These are phyloP conservation scores for Scaptodrosophila latifasciaeformis DNA, from an alignment of 2,888 invertebrate species.

Conservation along the genomic window DNA sequence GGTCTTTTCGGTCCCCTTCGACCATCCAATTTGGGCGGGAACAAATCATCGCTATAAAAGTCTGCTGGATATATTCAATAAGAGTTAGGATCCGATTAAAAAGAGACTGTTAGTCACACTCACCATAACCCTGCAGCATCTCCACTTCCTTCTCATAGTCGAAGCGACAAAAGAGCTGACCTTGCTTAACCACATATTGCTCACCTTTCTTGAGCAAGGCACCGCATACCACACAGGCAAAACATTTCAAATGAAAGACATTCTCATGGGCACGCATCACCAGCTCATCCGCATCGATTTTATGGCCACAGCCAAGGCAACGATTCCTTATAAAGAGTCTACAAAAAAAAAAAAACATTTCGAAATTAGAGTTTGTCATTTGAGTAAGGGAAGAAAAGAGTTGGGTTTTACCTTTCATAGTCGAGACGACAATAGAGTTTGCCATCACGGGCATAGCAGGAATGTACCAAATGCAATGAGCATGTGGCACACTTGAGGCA, in stretches of 20 bases:
- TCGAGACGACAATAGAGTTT: slow-evolving; percentile 86
- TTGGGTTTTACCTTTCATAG: slow-evolving; percentile 82
- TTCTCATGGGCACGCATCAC: slow-evolving; percentile 85
- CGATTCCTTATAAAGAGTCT: slow-evolving; percentile 83
- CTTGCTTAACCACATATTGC: slow-evolving; percentile 86
- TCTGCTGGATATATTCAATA: too few species aligned
- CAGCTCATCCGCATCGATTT: slow-evolving; percentile 84
- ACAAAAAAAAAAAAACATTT: slow-evolving; percentile 32
- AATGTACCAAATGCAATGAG: slow-evolving; percentile 81
- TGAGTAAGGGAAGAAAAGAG: too few species aligned
- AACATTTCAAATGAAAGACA: slow-evolving; percentile 87
- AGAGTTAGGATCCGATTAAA: too few species aligned
- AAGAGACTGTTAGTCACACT: slow-evolving; percentile 21
- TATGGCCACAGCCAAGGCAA: slow-evolving; percentile 84
- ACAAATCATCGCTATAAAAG: slow-evolving; percentile 79
- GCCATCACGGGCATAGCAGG: slow-evolving; percentile 85
- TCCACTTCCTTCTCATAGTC: slow-evolving; percentile 89
- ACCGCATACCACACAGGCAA: slow-evolving; percentile 86
- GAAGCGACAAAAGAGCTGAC: slow-evolving; percentile 85
- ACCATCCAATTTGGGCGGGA: slow-evolving; percentile 80
- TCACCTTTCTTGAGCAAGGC: slow-evolving; percentile 86
- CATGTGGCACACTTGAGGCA: slow-evolving; percentile 87
- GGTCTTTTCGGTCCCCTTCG: slow-evolving; percentile 87
- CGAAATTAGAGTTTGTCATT: too few species aligned
- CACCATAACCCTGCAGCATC: slow-evolving; percentile 80